A percentile compares a stretch with the other conserved stretches of the same genome.
Conservation (phyloP, 2,888 invertebrate genomes). For the Linnaemya vulpina region DNA sequence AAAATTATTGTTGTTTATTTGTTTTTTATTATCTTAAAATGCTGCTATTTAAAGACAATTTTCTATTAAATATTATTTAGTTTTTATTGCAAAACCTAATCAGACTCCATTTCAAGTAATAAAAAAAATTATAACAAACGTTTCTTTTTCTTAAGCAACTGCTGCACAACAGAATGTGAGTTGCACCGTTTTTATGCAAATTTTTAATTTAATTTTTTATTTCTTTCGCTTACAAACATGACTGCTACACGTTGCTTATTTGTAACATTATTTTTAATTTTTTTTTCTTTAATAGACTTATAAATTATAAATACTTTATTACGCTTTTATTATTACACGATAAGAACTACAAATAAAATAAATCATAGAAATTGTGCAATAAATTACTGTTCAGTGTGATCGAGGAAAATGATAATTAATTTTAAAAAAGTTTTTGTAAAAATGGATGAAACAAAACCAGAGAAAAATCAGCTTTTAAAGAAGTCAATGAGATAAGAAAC, state of each 20-base stretch:
- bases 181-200: conserved; percentile 36
- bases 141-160: not conserved
- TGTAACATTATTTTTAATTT: not conserved
- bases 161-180: not conserved
- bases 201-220: conserved; percentile 4
- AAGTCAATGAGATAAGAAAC: too few species aligned
- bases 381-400: not conserved
- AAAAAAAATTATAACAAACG: not conserved
- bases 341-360: conserved; percentile 3
- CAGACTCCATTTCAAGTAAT: not conserved
- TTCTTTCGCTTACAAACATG: conserved; percentile 1
- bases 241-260: not conserved
- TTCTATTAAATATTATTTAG: not conserved
- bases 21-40: not conserved
- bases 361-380: conserved; percentile 4
- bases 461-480: too few species aligned
- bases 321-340: not conserved
- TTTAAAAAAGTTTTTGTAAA: not conserved
- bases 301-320: not conserved
- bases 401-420: not conserved
- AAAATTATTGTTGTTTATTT: not conserved
- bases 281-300: not conserved
- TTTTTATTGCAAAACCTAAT: conserved; percentile 5
- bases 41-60: conserved; percentile 28
- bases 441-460: not conserved